Evolutionary conservation across 2,888 invertebrate species (phyloP).

Genomic region (Epirrita christyi): DNA sequence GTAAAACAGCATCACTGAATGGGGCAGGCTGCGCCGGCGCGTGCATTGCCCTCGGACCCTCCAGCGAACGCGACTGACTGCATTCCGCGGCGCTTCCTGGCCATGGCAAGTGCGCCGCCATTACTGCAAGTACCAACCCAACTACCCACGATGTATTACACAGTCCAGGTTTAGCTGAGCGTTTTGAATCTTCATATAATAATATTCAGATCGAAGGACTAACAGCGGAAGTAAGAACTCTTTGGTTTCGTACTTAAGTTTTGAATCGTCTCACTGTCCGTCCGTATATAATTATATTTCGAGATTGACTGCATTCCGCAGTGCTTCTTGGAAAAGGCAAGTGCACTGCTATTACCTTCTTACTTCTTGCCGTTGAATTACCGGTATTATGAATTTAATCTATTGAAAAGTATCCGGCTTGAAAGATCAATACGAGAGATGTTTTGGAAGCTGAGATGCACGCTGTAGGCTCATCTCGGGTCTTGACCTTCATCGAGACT

Average conservation of each 20-base stretch:
- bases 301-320: too few relatives aligned
- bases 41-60: slow-evolving; percentile 75
- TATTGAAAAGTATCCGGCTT: too few relatives aligned
- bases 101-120: slow-evolving; percentile 82
- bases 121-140: slow-evolving; percentile 74
- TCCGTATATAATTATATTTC: too few relatives aligned
- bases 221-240: background rate
- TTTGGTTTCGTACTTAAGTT: background rate
- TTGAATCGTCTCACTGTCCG: background rate
- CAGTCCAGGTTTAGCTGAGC: background rate
- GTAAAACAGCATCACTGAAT: slow-evolving; percentile 73
- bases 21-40: slow-evolving; percentile 74
- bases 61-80: slow-evolving; percentile 81
- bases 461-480: too few relatives aligned
- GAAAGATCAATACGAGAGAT: too few relatives aligned
- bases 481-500: too few relatives aligned
- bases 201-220: background rate
- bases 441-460: too few relatives aligned
- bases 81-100: slow-evolving; percentile 84
- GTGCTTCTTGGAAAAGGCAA: too few relatives aligned
- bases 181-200: background rate
- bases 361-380: too few relatives aligned
- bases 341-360: too few relatives aligned
- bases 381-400: too few relatives aligned
- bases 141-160: background rate